phyloP scores from a whole-genome alignment of 1,140 invertebrate species.

The Eumaeus atala region DNA sequence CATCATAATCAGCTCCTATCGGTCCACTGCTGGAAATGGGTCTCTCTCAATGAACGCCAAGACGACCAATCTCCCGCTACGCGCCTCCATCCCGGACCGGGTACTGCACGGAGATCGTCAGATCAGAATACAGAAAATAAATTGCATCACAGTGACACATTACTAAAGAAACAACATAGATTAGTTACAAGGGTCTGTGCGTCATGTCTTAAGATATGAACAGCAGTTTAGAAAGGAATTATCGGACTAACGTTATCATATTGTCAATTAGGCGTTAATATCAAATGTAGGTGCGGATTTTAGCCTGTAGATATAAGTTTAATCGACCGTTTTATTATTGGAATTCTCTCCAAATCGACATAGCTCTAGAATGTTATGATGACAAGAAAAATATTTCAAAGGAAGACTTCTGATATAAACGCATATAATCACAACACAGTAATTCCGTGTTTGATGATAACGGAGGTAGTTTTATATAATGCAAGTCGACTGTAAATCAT shows the following conservation, averaged over 20 bases:
- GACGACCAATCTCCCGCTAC: no score
- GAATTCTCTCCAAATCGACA: not conserved
- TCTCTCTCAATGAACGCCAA: no score
- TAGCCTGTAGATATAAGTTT: constrained; percentile 3
- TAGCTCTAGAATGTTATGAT: no score
- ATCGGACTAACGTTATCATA: not conserved
- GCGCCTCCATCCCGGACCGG: no score
- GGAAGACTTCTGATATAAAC: no score
- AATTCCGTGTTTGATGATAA: constrained; percentile 12
- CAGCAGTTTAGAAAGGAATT: not conserved
- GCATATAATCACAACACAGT: not conserved
- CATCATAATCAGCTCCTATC: no score
- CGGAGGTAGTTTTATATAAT: not conserved
- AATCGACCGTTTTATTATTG: constrained; percentile 20
- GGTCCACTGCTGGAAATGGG: no score
- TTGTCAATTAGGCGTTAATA: not conserved
- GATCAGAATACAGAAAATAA: no score
- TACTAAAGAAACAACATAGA: no score
- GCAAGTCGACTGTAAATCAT: constrained; percentile 5
- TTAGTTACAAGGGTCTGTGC: not conserved
- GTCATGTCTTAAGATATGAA: not conserved
- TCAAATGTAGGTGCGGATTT: not conserved
- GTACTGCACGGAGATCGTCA: no score
- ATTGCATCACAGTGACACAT: no score
- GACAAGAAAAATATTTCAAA: no score